Conservation (phyloP, 2,888 invertebrate species). For the Drepana falcataria region DNA sequence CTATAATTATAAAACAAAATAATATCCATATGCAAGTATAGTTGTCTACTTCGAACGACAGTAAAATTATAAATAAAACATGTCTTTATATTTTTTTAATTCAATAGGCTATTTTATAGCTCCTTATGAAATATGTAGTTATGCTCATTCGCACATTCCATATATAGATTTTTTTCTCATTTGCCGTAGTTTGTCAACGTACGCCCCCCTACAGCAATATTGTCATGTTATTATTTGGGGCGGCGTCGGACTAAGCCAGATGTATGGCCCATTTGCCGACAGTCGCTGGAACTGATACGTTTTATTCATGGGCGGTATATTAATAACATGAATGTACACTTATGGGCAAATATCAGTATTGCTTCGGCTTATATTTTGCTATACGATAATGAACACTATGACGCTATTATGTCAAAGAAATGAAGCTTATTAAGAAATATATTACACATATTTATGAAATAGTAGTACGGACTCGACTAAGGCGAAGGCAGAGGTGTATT, state of each 20-base stretch:
- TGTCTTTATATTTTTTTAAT: no score
- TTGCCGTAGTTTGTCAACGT: constrained; percentile 2
- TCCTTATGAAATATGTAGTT: no score
- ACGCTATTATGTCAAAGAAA: no score
- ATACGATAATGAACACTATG: not conserved
- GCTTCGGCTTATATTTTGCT: constrained; percentile 16
- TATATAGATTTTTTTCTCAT: not conserved
- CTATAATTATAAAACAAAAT: no score
- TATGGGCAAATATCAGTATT: constrained; percentile 48
- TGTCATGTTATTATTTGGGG: constrained; percentile 68
- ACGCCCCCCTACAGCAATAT: constrained; percentile 36
- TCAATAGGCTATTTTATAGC: no score
- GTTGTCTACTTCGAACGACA: no score
- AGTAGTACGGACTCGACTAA: no score
- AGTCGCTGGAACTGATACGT: constrained; percentile 54
- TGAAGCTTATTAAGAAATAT: no score
- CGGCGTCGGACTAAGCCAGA: constrained; percentile 67
- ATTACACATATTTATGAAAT: no score
- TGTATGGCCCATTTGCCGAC: constrained; percentile 68
- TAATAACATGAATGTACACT: constrained; percentile 58
- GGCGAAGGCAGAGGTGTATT: no score
- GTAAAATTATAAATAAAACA: no score
- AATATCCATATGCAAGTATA: no score
- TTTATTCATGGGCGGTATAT: constrained; percentile 60
- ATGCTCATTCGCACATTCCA: not conserved